Evolutionary conservation across 1,140 invertebrate species (phyloP).

Genomic region (Tyrophagus putrescentiae): DNA sequence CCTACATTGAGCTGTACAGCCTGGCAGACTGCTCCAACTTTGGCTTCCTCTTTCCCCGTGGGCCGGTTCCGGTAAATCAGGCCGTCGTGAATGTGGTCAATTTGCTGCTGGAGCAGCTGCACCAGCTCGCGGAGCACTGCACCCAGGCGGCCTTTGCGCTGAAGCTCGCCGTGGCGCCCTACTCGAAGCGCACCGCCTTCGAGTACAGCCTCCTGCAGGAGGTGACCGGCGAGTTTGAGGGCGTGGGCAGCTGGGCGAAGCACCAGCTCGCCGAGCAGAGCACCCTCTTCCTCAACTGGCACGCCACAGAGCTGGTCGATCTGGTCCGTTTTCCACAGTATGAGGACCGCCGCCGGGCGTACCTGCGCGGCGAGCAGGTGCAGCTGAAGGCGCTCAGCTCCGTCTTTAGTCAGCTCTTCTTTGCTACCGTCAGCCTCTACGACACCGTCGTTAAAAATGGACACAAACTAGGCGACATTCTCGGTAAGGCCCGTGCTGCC

Average conservation of each 20-base stretch:
- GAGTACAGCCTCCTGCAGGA: not conserved
- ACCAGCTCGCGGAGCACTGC: not conserved
- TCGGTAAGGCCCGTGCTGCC: not conserved
- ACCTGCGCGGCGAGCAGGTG: not conserved
- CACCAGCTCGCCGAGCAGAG: not conserved
- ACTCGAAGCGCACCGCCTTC: not conserved
- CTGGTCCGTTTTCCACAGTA: constrained; percentile 4
- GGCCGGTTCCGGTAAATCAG: not conserved
- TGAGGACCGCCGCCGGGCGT: not conserved
- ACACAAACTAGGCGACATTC: not conserved
- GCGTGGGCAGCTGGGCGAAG: not conserved
- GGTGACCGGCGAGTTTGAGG: not conserved
- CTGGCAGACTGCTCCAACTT: not conserved
- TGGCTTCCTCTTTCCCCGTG: not conserved
- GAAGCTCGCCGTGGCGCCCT: not conserved
- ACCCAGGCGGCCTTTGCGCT: not conserved
- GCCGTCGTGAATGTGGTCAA: not conserved
- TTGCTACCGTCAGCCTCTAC: not conserved
- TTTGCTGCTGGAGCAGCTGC: not conserved
- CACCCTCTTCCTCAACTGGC: not conserved
- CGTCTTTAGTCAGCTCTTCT: not conserved
- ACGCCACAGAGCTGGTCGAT: not conserved
- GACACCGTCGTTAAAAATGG: constrained; percentile 2
- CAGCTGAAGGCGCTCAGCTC: not conserved
- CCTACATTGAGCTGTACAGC: not conserved